phyloP scores from a whole-genome alignment of 1,140 invertebrate species.

The Papilio helenus region DNA sequence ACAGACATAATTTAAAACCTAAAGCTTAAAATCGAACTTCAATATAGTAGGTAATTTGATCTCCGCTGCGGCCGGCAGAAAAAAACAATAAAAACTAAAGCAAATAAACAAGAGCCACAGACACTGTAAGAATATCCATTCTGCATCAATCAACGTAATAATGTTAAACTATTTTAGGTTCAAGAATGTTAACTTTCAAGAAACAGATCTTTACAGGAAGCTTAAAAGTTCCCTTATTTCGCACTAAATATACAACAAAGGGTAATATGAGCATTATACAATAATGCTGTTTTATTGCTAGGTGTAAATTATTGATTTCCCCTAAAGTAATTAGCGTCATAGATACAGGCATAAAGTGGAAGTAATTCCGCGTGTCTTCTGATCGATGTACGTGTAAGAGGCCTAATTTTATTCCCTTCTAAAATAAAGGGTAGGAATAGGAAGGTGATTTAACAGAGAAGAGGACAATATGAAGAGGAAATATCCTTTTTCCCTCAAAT shows the following conservation, averaged over 20 bases:
- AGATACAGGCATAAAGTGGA: too few species aligned
- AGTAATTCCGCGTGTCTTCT: too few species aligned
- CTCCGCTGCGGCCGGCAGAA: not conserved
- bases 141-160: not conserved
- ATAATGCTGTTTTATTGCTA: too few species aligned
- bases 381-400: too few species aligned
- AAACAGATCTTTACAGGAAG: not conserved
- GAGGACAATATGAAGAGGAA: too few species aligned
- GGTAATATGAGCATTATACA: not conserved
- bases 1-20: not conserved
- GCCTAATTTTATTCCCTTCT: too few species aligned
- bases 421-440: too few species aligned
- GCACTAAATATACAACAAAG: not conserved
- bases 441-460: too few species aligned
- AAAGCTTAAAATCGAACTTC: not conserved
- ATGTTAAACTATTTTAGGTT: not conserved
- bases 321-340: too few species aligned
- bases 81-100: not conserved
- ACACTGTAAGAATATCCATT: not conserved
- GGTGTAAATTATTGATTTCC: too few species aligned
- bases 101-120: not conserved
- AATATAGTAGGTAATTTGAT: not conserved
- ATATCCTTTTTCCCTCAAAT: too few species aligned
- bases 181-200: not conserved
- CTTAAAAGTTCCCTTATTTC: too few species aligned